phyloP scores from a whole-genome alignment of 2,888 invertebrate species.

The Melanostoma mellinum region DNA sequence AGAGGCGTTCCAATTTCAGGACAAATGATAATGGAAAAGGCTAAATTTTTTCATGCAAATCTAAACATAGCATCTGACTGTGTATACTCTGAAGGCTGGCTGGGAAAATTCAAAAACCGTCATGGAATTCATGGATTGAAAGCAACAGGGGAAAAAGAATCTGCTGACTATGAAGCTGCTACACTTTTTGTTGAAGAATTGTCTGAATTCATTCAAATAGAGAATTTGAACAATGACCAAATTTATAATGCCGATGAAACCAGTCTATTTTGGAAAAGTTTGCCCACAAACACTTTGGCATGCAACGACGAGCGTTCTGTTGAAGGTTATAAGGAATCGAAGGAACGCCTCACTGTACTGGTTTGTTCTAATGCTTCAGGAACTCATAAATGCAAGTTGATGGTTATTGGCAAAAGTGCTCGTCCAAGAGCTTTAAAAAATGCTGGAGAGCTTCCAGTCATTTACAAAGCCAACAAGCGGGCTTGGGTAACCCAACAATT shows the following conservation, averaged over 20 bases:
- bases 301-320: conserved; percentile 37
- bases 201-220: conserved; percentile 19
- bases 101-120: conserved; percentile 15
- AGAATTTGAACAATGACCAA: conserved; percentile 32
- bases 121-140: conserved; percentile 26
- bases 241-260: conserved; percentile 47
- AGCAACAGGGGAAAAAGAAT: conserved; percentile 24
- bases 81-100: conserved; percentile 2
- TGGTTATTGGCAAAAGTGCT: conserved; percentile 43
- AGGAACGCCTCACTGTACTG: conserved; percentile 38
- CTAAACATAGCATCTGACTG: too few relatives aligned
- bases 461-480: conserved; percentile 45
- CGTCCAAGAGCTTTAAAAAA: conserved; percentile 48
- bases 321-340: conserved; percentile 45
- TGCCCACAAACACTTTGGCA: conserved; percentile 36
- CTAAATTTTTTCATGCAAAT: too few relatives aligned
- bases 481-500: conserved; percentile 38
- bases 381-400: conserved; percentile 35
- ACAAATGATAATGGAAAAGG: neutral
- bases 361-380: conserved; percentile 36
- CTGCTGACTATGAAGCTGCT: conserved; percentile 32
- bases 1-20: neutral
- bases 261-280: conserved; percentile 35
- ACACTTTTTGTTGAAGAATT: conserved; percentile 29
- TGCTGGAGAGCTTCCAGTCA: conserved; percentile 45